Conservation (phyloP, 2,797 vertebrate species). For the Chloroceryle inda region DNA sequence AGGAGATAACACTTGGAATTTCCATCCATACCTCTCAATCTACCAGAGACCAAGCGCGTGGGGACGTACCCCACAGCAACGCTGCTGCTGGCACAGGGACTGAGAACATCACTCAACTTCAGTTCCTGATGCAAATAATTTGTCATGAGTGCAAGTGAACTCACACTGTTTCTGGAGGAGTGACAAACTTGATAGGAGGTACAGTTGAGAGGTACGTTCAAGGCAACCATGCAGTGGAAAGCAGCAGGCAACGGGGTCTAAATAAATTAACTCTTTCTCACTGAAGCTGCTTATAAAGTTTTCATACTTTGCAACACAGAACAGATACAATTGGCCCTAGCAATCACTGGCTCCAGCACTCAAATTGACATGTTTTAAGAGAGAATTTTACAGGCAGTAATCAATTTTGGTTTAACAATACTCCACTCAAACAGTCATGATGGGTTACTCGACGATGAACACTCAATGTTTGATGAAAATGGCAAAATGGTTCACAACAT, state of each 20-base stretch:
- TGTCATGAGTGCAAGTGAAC: not conserved
- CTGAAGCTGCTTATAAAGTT: slow-evolving; percentile 52
- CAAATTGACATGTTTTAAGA: slow-evolving; percentile 15
- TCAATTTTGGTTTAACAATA: slow-evolving; percentile 59
- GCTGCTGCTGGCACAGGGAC: not conserved
- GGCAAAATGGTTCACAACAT: slow-evolving; percentile 56
- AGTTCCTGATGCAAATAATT: slow-evolving; percentile 14
- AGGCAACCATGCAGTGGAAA: slow-evolving; percentile 74
- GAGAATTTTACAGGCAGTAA: slow-evolving; percentile 13
- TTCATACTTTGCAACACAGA: slow-evolving; percentile 83
- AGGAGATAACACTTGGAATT: not conserved
- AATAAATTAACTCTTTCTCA: slow-evolving; percentile 33
- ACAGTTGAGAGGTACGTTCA: slow-evolving; percentile 79
- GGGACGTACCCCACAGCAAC: not conserved
- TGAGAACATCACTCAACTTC: not conserved
- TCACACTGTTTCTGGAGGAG: not conserved
- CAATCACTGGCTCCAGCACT: slow-evolving; percentile 44
- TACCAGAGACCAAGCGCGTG: not conserved
- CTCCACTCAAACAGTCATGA: slow-evolving; percentile 57
- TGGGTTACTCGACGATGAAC: slow-evolving; percentile 52
- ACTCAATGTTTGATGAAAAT: slow-evolving; percentile 69
- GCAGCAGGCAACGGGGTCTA: slow-evolving; percentile 67
- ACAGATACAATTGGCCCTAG: slow-evolving; percentile 44
- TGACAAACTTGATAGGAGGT: slow-evolving; percentile 16
- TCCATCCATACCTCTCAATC: slow-evolving; percentile 79